Evolutionary conservation across 2,888 invertebrate species (phyloP).

Genomic region (Parasteatoda lunata): DNA sequence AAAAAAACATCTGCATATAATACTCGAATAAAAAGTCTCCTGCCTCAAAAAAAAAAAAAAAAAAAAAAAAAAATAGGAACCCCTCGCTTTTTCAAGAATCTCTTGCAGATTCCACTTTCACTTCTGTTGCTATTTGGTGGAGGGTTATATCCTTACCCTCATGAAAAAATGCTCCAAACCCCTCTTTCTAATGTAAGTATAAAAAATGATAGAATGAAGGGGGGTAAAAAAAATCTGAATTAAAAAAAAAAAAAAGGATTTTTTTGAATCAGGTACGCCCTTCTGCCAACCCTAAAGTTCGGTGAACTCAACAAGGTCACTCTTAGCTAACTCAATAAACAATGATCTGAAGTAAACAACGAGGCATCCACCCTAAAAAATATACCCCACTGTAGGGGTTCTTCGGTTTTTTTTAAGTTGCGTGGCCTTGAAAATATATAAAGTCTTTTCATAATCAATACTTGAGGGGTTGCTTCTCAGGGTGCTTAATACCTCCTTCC

Average conservation of each 20-base stretch:
- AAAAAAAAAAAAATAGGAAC: constrained; percentile 11
- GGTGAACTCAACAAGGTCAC: constrained; percentile 59
- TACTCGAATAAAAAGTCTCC: too few relatives aligned
- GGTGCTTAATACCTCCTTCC: constrained; percentile 64
- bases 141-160: constrained; percentile 19
- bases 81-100: constrained; percentile 52
- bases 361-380: constrained; percentile 59
- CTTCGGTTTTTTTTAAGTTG: constrained; percentile 23
- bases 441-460: constrained; percentile 49
- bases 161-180: constrained; percentile 40
- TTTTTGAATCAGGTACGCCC: constrained; percentile 61
- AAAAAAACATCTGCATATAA: not conserved
- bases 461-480: constrained; percentile 62
- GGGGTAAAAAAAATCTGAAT: constrained; percentile 31
- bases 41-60: not conserved
- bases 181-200: constrained; percentile 35
- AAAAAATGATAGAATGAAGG: constrained; percentile 24
- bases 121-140: constrained; percentile 45
- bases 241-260: constrained; percentile 50
- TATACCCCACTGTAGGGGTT: constrained; percentile 40
- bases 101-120: constrained; percentile 63
- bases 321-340: constrained; percentile 55
- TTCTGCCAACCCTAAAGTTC: constrained; percentile 63
- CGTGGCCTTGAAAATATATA: constrained; percentile 52
- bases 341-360: constrained; percentile 59